Evolutionary conservation across 1,140 invertebrate genomes (phyloP), one percentile per base, ranked within the genome.

Genomic region (Tribolium castaneum): DNA sequence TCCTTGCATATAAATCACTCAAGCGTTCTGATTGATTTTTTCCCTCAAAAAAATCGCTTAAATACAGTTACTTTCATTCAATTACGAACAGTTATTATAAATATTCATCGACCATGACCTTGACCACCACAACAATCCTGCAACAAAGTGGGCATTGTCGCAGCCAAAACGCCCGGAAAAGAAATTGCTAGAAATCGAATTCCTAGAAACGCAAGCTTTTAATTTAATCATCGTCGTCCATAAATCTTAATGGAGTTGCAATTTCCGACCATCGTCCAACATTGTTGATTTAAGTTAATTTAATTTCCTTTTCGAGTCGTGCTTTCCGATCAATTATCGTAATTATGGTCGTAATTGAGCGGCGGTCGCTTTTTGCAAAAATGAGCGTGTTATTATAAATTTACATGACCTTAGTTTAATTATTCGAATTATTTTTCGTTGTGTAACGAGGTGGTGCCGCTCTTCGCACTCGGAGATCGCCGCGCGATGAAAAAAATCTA

Each of bases 181-280:
- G 4, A 6, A 59, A 66, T 45, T 45, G 39, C n/a, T 9, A 66
- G 7, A 35, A 30, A 66, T 66, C 35, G 25, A 39, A 30, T 4
- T 16, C 59, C 59, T 66, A 30, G 59, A 66, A 66, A 13, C 30
- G 25, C n/a, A 3, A 1, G 25, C 59, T 66, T 62, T 66, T 66
- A 66, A 66, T 66, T 59, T 59, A 59, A 59, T 59, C 25, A 6
- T 6, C 7, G 25, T 22, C 59, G 30, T 35, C 59, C n/a, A 66
- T 66, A 66, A 66, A 66, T 66, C 59, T 35, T 66, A 66, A 66
- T 66, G 59, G 59, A 59, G 22, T 66, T 14, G 59, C 45, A 66
- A 66, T 66, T 66, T 66, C 59, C 59, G n/a, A 34, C 9, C 59
- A 14, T 35, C 30, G 59, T 10, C 59, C 25, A 66, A 66, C 59